These are phyloP conservation scores for Sander lucioperca DNA, from an alignment of 2,113 vertebrate genomes.

Conservation along the genomic window DNA sequence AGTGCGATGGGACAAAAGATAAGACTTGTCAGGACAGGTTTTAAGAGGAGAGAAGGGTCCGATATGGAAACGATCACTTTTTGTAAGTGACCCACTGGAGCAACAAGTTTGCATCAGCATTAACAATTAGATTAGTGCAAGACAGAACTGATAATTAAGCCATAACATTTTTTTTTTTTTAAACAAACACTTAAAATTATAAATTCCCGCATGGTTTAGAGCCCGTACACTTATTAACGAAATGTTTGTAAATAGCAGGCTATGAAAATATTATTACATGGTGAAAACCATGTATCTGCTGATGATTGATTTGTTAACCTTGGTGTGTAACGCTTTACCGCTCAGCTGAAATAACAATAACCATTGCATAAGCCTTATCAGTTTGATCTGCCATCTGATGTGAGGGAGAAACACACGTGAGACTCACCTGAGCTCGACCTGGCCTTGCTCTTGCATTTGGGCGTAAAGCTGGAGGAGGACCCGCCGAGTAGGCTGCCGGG, in stretches of 20 bases:
- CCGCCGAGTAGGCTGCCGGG: slow-evolving; percentile 93
- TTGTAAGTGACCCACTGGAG: background rate
- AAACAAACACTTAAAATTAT: background rate
- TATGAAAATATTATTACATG: background rate
- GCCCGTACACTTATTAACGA: background rate
- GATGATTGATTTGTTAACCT: slow-evolving; percentile 8
- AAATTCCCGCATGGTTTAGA: background rate
- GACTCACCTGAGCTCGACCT: slow-evolving; percentile 96
- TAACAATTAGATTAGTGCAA: background rate
- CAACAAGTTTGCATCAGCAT: slow-evolving; percentile 13
- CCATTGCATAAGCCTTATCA: slow-evolving; percentile 28
- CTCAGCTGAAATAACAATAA: slow-evolving; percentile 26
- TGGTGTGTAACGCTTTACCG: background rate
- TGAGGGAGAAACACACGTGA: slow-evolving; percentile 26
- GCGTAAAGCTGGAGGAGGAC: slow-evolving; percentile 94
- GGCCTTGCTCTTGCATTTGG: slow-evolving; percentile 96
- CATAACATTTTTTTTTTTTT: background rate
- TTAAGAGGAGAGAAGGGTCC: slow-evolving; percentile 6
- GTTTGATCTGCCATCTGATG: slow-evolving; percentile 22
- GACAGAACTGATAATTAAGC: background rate
- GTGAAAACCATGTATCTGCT: slow-evolving; percentile 5
- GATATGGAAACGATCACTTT: slow-evolving; percentile 14
- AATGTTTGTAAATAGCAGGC: background rate
- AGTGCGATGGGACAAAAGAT: slow-evolving; percentile 42
- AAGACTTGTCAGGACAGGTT: slow-evolving; percentile 32